A percentile compares a stretch with the other conserved stretches of the same genome.
Conservation (phyloP, 2,888 invertebrate species). For the Cinara cedri region DNA sequence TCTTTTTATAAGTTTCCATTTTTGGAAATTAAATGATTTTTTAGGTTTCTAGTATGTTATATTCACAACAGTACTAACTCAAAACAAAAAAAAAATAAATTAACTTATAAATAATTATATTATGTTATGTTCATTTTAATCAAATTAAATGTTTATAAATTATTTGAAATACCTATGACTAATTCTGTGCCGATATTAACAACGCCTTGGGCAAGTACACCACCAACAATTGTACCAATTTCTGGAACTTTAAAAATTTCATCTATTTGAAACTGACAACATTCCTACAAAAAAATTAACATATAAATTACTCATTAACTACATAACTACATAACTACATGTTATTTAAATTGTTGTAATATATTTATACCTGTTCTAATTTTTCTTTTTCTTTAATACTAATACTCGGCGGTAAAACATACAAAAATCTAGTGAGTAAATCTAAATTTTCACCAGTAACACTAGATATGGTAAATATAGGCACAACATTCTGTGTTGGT, state of each 20-base stretch:
- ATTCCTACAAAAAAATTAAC: slow-evolving; percentile 66
- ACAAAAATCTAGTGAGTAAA: slow-evolving; percentile 82
- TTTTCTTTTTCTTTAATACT: slow-evolving; percentile 72
- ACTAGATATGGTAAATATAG: slow-evolving; percentile 88
- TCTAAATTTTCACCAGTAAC: slow-evolving; percentile 86
- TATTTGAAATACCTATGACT: slow-evolving; percentile 68
- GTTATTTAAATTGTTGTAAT: background rate
- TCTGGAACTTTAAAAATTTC: slow-evolving; percentile 88
- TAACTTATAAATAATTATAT: background rate
- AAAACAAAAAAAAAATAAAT: no score
- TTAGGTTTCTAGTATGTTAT: no score
- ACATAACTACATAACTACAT: no score
- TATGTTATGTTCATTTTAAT: background rate
- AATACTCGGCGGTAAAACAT: slow-evolving; percentile 77
- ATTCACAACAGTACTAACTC: no score
- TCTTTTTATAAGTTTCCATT: no score
- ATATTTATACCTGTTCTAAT: slow-evolving; percentile 68
- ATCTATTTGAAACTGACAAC: slow-evolving; percentile 89
- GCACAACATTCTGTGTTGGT: slow-evolving; percentile 70
- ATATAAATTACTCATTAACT: background rate
- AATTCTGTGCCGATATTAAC: slow-evolving; percentile 83
- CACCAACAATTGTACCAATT: slow-evolving; percentile 83
- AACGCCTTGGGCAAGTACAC: slow-evolving; percentile 81
- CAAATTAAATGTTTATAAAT: background rate
- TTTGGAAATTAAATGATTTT: no score